Conservation (phyloP, 2,888 invertebrate species). For the Drosophila mayaguana region DNA sequence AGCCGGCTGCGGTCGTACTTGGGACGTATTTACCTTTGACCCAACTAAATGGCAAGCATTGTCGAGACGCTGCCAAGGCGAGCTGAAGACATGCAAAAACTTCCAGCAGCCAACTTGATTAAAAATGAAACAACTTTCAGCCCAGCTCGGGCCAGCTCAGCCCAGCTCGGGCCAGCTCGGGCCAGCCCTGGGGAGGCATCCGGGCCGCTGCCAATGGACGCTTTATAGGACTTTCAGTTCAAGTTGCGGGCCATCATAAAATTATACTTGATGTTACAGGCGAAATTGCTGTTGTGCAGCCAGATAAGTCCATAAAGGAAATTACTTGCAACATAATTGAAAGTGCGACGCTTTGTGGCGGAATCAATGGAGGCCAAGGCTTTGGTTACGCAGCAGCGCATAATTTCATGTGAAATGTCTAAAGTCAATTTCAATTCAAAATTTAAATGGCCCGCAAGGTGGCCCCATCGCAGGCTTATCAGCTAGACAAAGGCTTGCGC, state of each 20-base stretch:
- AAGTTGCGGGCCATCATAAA: constrained; percentile 77
- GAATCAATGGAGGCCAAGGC: constrained; percentile 44
- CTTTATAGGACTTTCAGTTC: constrained; percentile 61
- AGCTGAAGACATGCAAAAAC: constrained; percentile 55
- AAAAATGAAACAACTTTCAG: constrained; percentile 65
- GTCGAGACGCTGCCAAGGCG: constrained; percentile 29
- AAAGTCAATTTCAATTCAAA: constrained; percentile 53
- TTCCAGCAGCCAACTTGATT: constrained; percentile 64
- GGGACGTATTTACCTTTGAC: constrained; percentile 70
- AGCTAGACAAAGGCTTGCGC: constrained; percentile 61
- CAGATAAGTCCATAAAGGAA: constrained; percentile 84
- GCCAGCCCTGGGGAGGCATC: constrained; percentile 25
- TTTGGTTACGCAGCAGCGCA: constrained; percentile 55
- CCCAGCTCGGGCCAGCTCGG: neutral
- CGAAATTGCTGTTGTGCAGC: constrained; percentile 83
- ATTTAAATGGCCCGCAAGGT: constrained; percentile 36
- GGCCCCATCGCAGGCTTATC: constrained; percentile 50
- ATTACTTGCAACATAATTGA: constrained; percentile 83
- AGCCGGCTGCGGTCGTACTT: constrained; percentile 37
- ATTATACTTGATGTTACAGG: constrained; percentile 84
- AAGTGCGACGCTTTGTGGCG: constrained; percentile 60
- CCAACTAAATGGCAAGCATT: constrained; percentile 66
- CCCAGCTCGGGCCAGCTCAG: neutral
- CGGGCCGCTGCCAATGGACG: constrained; percentile 60
- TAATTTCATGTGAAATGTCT: constrained; percentile 62